These are phyloP conservation scores for Polypedilum vanderplanki DNA, from an alignment of 1,140 invertebrate genomes.

Conservation along the genomic window DNA sequence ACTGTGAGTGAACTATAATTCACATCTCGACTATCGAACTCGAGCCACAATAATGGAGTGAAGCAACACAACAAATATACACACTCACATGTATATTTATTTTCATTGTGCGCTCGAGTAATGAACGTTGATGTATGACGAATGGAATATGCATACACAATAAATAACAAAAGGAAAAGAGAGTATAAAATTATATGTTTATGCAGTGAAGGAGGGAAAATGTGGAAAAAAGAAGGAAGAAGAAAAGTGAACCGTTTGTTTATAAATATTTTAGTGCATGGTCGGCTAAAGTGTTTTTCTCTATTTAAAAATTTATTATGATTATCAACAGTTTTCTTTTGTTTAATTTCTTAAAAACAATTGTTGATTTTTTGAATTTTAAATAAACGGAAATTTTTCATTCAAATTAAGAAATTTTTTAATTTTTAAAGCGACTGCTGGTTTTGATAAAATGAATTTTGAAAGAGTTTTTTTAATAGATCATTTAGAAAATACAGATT, in stretches of 20 bases:
- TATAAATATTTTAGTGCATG: neutral
- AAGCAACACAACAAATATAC: neutral
- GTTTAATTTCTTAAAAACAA: too few relatives aligned
- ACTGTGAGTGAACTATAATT: neutral
- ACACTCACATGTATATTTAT: neutral
- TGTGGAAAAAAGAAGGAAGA: neutral
- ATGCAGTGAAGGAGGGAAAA: neutral
- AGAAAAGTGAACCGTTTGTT: neutral
- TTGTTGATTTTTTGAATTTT: too few relatives aligned
- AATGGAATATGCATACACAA: constrained; percentile 15
- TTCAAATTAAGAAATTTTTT: too few relatives aligned
- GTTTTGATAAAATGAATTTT: too few relatives aligned
- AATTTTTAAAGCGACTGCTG: too few relatives aligned
- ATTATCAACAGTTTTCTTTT: too few relatives aligned
- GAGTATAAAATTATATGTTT: neutral
- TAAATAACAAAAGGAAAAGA: constrained; percentile 1
- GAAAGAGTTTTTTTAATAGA: too few relatives aligned
- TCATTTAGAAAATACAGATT: too few relatives aligned
- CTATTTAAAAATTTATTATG: too few relatives aligned
- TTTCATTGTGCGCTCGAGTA: neutral
- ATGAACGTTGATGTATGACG: constrained; percentile 25
- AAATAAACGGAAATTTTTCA: too few relatives aligned
- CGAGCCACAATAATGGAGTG: neutral
- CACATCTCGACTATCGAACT: neutral
- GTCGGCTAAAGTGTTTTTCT: too few relatives aligned